Conservation (phyloP, 2,888 invertebrate genomes). For the Acrobasis consociella region DNA sequence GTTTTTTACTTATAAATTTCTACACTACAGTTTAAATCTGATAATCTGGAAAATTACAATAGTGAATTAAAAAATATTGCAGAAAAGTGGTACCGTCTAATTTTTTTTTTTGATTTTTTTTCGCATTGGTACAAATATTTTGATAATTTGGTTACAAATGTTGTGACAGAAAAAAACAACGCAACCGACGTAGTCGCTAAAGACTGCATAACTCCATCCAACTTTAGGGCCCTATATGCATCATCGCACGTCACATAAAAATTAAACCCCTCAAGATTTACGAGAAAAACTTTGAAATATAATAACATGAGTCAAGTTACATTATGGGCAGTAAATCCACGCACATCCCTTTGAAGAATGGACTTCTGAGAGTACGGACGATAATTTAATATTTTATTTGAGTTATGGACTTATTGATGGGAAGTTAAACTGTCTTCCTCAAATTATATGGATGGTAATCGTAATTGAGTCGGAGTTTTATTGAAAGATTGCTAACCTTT, state of each 20-base stretch:
- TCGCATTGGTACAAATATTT: no score
- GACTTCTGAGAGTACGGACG: constrained; percentile 45
- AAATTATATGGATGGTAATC: constrained; percentile 16
- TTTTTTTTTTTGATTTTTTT: no score
- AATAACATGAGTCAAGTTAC: constrained; percentile 74
- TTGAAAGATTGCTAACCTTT: not conserved
- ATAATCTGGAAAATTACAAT: no score
- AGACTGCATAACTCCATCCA: not conserved
- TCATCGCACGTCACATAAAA: constrained; percentile 67
- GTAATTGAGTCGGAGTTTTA: constrained; percentile 13
- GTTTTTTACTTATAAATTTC: no score
- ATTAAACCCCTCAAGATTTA: constrained; percentile 73
- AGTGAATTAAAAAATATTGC: no score
- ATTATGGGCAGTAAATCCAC: constrained; percentile 65
- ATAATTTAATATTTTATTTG: constrained; percentile 53
- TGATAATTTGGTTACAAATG: no score
- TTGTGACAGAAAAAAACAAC: no score
- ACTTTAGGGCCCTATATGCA: constrained; percentile 45
- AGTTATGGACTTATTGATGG: constrained; percentile 29
- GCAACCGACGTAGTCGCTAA: no score
- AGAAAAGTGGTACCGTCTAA: no score
- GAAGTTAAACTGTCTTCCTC: constrained; percentile 12
- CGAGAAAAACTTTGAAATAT: constrained; percentile 72
- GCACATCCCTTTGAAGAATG: constrained; percentile 47
- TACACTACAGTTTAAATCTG: no score